Percentiles rank a stretch among this genome's conserved stretches.
phyloP scores from a whole-genome alignment of 2,888 invertebrate genomes.

The Eurytoma adleriae region DNA sequence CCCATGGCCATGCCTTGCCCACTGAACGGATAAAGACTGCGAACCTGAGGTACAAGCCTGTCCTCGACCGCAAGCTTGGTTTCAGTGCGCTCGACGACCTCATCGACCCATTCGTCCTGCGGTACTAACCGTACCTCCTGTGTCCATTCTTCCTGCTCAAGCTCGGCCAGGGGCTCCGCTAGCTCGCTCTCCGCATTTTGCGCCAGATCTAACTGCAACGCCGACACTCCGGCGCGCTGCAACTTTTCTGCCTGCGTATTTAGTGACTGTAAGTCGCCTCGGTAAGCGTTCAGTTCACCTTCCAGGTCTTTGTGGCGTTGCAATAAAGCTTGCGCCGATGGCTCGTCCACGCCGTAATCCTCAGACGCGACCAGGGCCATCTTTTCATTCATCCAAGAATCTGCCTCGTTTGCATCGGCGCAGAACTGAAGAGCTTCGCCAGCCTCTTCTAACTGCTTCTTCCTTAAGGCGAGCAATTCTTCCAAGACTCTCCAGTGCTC shows the following conservation, averaged over 20 bases:
- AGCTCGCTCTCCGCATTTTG: constrained; percentile 62
- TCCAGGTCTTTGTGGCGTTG: constrained; percentile 92
- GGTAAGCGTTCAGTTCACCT: constrained; percentile 92
- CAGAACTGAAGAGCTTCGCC: constrained; percentile 97
- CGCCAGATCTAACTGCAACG: constrained; percentile 77
- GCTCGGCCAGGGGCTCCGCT: constrained; percentile 72
- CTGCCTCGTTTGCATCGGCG: constrained; percentile 97
- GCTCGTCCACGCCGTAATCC: constrained; percentile 95
- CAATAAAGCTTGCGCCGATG: constrained; percentile 91
- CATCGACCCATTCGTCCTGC: constrained; percentile 95
- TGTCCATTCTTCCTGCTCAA: constrained; percentile 77
- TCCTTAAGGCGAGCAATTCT: constrained; percentile 85
- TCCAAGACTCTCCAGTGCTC: constrained; percentile 94
- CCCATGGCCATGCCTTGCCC: constrained; percentile 95
- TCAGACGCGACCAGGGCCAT: constrained; percentile 91
- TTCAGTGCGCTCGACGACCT: constrained; percentile 90
- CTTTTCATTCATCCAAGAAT: constrained; percentile 98
- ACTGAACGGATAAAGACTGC: constrained; percentile 91
- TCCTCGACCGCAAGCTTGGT: constrained; percentile 92
- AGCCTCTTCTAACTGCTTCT: constrained; percentile 89
- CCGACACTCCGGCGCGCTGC: constrained; percentile 85
- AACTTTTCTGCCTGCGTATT: constrained; percentile 88
- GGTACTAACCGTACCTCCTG: constrained; percentile 90
- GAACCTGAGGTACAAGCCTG: constrained; percentile 90
- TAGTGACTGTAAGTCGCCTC: constrained; percentile 89